These are phyloP conservation scores for Mormoops blainvillei DNA, from an alignment of 2,113 vertebrate species.

Conservation along the genomic window DNA sequence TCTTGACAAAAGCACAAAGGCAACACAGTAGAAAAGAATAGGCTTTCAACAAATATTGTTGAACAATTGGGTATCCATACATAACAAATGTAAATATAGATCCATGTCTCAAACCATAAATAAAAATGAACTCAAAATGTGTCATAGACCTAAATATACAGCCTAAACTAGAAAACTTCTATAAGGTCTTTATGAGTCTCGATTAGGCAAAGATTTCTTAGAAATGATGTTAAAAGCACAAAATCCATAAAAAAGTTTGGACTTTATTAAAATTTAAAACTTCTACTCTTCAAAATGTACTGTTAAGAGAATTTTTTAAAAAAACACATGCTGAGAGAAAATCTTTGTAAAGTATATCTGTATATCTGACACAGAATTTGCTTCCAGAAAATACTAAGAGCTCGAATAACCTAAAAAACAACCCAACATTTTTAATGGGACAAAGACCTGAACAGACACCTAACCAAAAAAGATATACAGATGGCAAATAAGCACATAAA, in stretches of 20 bases:
- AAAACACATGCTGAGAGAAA: neutral
- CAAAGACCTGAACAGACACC: neutral
- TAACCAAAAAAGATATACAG: neutral
- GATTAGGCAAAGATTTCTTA: neutral
- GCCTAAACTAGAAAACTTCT: neutral
- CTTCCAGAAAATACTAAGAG: neutral
- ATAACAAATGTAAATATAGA: neutral
- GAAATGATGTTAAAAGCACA: neutral
- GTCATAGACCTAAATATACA: slow-evolving; percentile 15
- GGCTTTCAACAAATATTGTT: neutral
- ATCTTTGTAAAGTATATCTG: neutral
- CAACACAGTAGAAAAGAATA: neutral
- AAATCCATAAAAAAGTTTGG: neutral
- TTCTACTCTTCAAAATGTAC: slow-evolving; percentile 19
- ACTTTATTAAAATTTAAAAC: slow-evolving; percentile 22
- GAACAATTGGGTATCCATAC: neutral
- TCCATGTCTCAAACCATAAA: neutral
- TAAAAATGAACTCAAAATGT: neutral
- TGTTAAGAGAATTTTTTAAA: neutral
- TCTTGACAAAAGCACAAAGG: slow-evolving; percentile 20
- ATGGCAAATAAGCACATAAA: neutral
- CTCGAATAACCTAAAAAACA: slow-evolving; percentile 4
- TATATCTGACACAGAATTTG: neutral
- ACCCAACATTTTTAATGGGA: neutral
- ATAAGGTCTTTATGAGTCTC: neutral